Evolutionary conservation across 2,888 invertebrate species (phyloP), one percentile per base, ranked within the genome.

Genomic region (Aspidiotus destructor): DNA sequence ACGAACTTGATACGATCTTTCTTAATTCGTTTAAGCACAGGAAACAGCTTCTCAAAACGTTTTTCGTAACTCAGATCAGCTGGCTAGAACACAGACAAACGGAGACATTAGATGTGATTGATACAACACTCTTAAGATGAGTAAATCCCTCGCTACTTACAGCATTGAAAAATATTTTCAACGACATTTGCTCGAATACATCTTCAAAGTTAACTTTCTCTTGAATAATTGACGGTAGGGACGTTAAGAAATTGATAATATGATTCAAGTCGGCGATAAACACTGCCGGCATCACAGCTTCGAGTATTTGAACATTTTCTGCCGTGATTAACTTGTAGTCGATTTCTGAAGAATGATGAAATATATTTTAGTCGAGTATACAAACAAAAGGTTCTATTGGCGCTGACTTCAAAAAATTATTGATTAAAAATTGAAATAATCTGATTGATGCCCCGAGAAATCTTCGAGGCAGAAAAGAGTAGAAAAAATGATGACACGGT

Each of bases 261-360:
- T 67, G 41, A 28, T 42, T 41, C 1, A 58, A 40, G 58, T 60
- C 67, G 11, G 48, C 57, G 44, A 44, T 60, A n/a, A 58, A 48
- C 11, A 67, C n/a, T 8, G 58, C 41, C n/a, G 67, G 67, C n/a
- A 60, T 48, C 48, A 67, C 17, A n/a, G 67, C 60, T 15, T 67
- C 67, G 15, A 67, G 40, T 41, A 67, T 6, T 60, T 67, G 41
- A 40, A 57, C 58, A 9, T 28, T 58, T n/a, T 67, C 40, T 7
- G 48, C 13, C 41, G 60, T 67, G 9, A 67, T 11, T 40, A 60
- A n/a, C 60, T 67, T 67, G 15, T 67, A 67, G 60, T 67, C 67
- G 28, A 67, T 60, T 3, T 28, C 67, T 67, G n/a, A 9, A 60
- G 17, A 28, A 28, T 28, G 28, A 28, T 28, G 28, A 28, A 28